Evolutionary conservation across 2,888 invertebrate genomes (phyloP), one percentile per base, ranked within the genome.

Genomic region (Acleris laterana): DNA sequence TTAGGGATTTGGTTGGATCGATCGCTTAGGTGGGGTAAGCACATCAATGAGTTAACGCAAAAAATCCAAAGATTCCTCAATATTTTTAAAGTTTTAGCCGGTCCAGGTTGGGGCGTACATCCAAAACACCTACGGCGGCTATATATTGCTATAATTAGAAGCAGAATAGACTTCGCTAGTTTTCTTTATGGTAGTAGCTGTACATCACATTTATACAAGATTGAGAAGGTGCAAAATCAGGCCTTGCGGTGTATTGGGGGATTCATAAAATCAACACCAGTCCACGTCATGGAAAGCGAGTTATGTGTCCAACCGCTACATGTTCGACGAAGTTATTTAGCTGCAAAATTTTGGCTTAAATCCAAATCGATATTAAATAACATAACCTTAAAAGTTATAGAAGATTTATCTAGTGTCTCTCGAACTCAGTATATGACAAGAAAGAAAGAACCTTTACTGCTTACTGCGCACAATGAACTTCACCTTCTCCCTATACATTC

Each of bases 261-360:
- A 1, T 71, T 68, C 62, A 52, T 69, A 4, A 66, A 64, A 25
- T 55, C 46, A 7, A 68, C 66, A 17, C 69, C 69, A n/a, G 67
- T 71, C 16, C 68, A 69, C 59, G 71, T 62, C 5, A 69, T 71
- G 71, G 67, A 71, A 17, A 57, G 32, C 44, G 71, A 71, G 19
- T 42, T 71, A 4, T 58, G 56, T 62, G 13, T n/a, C n/a, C n/a
- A n/a, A n/a, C n/a, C n/a, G n/a, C n/a, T n/a, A n/a, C n/a, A n/a
- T n/a, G n/a, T n/a, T n/a, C n/a, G n/a, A n/a, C n/a, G n/a, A n/a
- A n/a, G n/a, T n/a, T n/a, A n/a, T n/a, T n/a, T n/a, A n/a, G n/a
- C n/a, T n/a, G n/a, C n/a, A n/a, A n/a, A n/a, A n/a, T n/a, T n/a
- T n/a, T n/a, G n/a, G n/a, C n/a, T n/a, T n/a, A n/a, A n/a, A n/a